Conservation (phyloP, 2,888 invertebrate genomes). For the Caenorhabditis virilis region DNA sequence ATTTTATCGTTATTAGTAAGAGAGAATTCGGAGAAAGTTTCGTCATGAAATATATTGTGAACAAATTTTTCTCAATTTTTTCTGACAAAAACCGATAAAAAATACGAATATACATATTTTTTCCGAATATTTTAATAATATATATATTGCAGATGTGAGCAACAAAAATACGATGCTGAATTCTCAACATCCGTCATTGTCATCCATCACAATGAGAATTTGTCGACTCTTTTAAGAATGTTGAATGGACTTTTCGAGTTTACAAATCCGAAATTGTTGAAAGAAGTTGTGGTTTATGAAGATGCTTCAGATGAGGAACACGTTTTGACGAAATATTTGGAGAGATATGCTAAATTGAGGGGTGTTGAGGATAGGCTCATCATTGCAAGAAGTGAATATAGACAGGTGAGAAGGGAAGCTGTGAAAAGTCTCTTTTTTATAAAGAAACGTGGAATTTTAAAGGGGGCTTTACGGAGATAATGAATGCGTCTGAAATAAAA, state of each 20-base stretch:
- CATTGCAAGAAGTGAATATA: slow-evolving; percentile 44
- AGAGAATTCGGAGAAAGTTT: not conserved
- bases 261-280: slow-evolving; percentile 59
- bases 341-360: slow-evolving; percentile 49
- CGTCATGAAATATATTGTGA: not conserved
- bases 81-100: not conserved
- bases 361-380: slow-evolving; percentile 41
- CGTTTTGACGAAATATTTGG: slow-evolving; percentile 38
- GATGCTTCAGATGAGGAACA: slow-evolving; percentile 62
- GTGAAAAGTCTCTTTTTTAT: too few species aligned
- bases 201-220: slow-evolving; percentile 98
- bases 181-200: slow-evolving; percentile 78
- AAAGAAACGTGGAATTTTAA: too few species aligned
- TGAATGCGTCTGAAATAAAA: too few species aligned
- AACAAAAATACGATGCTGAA: slow-evolving; percentile 46
- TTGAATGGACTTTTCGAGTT: slow-evolving; percentile 53
- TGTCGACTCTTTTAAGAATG: slow-evolving; percentile 86
- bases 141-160: slow-evolving; percentile 46
- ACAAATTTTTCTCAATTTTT: slow-evolving; percentile 1
- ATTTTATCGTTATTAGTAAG: not conserved
- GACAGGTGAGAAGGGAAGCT: slow-evolving; percentile 41
- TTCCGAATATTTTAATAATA: too few species aligned
- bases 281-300: slow-evolving; percentile 68
- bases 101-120: too few species aligned
- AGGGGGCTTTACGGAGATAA: too few species aligned